Conservation (phyloP, 2,113 vertebrate genomes). For the Chloroceryle aenea region DNA sequence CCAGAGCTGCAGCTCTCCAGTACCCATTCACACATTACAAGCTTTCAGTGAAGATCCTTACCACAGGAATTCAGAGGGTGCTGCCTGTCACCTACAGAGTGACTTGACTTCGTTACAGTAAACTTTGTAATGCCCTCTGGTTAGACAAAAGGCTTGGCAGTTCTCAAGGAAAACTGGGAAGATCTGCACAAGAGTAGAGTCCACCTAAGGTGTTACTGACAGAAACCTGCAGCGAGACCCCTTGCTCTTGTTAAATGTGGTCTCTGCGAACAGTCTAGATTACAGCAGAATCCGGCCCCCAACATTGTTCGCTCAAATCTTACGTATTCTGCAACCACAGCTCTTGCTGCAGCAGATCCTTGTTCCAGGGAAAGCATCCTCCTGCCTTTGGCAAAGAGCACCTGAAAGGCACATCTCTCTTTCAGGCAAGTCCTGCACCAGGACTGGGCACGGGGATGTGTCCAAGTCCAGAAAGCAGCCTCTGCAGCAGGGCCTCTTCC, state of each 20-base stretch:
- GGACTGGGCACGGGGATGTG: accelerated
- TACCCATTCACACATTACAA: background rate
- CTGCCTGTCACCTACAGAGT: background rate
- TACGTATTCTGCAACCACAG: background rate
- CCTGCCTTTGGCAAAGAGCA: background rate
- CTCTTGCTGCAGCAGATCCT: background rate
- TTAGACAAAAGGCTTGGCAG: background rate
- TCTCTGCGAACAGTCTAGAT: background rate
- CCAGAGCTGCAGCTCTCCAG: background rate
- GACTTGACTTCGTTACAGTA: background rate
- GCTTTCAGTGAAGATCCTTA: background rate
- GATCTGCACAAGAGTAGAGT: background rate
- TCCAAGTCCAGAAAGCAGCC: background rate
- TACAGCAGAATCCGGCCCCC: background rate
- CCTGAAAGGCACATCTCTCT: background rate
- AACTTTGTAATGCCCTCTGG: background rate
- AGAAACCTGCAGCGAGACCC: background rate
- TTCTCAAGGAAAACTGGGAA: background rate
- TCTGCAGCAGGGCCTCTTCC: background rate
- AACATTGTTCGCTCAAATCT: background rate
- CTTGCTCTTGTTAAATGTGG: background rate
- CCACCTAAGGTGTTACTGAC: background rate
- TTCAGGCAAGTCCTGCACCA: accelerated
- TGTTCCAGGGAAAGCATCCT: background rate
- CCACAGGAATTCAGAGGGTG: background rate